Conservation (phyloP, 2,888 invertebrate genomes). For the Dynastes hyllus region DNA sequence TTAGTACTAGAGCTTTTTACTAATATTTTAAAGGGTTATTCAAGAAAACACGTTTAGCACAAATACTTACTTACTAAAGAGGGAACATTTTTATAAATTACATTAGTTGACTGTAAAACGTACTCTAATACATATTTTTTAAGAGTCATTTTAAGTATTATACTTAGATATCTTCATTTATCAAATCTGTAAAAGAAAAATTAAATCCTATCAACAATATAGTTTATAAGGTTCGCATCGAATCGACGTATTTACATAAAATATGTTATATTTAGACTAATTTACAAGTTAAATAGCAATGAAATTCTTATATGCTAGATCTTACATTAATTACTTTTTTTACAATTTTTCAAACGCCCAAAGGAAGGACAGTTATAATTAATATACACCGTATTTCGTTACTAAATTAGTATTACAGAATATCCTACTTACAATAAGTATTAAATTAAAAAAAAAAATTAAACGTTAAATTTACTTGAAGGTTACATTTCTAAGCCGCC, state of each 20-base stretch:
- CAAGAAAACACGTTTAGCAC: too few species aligned
- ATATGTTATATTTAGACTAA: not conserved
- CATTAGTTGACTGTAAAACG: too few species aligned
- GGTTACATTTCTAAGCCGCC: slow-evolving; percentile 54
- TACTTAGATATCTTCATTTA: too few species aligned
- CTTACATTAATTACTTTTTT: not conserved
- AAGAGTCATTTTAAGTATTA: too few species aligned
- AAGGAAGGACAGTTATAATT: not conserved
- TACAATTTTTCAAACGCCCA: not conserved
- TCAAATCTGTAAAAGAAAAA: too few species aligned
- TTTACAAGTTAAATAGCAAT: not conserved
- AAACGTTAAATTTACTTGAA: slow-evolving; percentile 45
- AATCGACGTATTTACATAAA: not conserved
- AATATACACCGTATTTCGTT: not conserved
- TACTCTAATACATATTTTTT: too few species aligned
- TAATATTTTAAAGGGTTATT: too few species aligned
- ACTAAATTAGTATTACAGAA: not conserved
- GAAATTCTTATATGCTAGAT: not conserved
- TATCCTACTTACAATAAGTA: not conserved
- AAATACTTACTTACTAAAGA: too few species aligned
- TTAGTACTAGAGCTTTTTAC: too few species aligned
- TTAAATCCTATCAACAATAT: too few species aligned
- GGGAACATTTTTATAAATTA: too few species aligned
- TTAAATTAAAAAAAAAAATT: slow-evolving; percentile 7
- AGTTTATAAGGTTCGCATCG: too few species aligned